A percentile compares a stretch with the other conserved stretches of the same genome.
These are phyloP conservation scores for Lasioglossum morio DNA, from an alignment of 2,888 invertebrate genomes.

Conservation along the genomic window DNA sequence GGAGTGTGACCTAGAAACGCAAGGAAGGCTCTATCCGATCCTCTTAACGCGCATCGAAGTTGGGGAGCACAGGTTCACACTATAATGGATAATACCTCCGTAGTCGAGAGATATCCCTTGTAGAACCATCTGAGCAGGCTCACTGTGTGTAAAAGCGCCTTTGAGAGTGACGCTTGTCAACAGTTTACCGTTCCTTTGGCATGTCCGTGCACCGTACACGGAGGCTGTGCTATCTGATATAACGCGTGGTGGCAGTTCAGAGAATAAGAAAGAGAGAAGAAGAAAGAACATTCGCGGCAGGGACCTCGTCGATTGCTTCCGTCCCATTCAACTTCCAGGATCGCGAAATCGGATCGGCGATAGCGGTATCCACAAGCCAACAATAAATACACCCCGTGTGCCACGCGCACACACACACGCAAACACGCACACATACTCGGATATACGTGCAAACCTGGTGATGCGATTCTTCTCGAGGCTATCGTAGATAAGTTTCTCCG, in stretches of 20 bases:
- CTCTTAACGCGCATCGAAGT: not conserved
- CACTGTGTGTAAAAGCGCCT: not conserved
- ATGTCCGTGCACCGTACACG: not conserved
- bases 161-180: constrained; percentile 14
- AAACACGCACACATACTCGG: not conserved
- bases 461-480: constrained; percentile 23
- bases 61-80: not conserved
- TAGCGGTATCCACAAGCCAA: constrained; percentile 48
- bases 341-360: constrained; percentile 53
- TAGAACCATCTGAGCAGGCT: not conserved
- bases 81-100: not conserved
- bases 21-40: not conserved
- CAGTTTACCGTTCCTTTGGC: constrained; percentile 10
- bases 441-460: not conserved
- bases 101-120: not conserved
- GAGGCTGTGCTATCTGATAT: not conserved
- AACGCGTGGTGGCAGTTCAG: not conserved
- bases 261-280: not conserved
- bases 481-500: constrained; percentile 42
- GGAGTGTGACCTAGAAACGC: not conserved
- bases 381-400: constrained; percentile 43
- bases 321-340: constrained; percentile 19
- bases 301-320: not conserved
- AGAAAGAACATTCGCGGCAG: not conserved
- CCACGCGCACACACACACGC: not conserved